Conservation (phyloP, 2,888 invertebrate genomes). For the Unio pictorum region DNA sequence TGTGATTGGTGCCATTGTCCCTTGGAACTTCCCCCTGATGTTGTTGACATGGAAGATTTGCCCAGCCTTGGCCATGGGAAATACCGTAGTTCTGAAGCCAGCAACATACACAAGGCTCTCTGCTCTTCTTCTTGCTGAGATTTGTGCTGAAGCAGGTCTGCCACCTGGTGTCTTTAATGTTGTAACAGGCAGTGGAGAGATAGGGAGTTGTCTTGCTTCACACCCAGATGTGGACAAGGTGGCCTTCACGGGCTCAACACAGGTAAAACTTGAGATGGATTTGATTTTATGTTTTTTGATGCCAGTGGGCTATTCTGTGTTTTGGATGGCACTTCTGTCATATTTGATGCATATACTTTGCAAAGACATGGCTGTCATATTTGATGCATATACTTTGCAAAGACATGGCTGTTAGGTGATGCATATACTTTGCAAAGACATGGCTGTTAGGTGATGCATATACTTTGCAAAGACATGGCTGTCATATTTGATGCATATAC, state of each 20-base stretch:
- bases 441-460: too few relatives aligned
- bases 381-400: too few relatives aligned
- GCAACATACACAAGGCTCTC: constrained; percentile 71
- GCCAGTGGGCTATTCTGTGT: too few relatives aligned
- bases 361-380: too few relatives aligned
- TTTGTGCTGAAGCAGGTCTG: constrained; percentile 74
- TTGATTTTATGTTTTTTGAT: not conserved
- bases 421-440: too few relatives aligned
- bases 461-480: too few relatives aligned
- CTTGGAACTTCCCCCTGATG: constrained; percentile 73
- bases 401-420: too few relatives aligned
- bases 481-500: too few relatives aligned
- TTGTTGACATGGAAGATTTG: constrained; percentile 73
- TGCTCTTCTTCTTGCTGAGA: constrained; percentile 72
- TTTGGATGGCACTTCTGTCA: too few relatives aligned
- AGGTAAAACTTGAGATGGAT: constrained; percentile 44
- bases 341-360: too few relatives aligned
- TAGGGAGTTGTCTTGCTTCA: constrained; percentile 66
- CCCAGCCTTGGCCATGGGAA: constrained; percentile 74
- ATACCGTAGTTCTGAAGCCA: constrained; percentile 73
- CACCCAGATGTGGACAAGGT: constrained; percentile 71
- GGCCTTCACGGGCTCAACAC: constrained; percentile 71
- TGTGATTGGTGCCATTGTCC: constrained; percentile 72
- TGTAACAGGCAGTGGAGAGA: constrained; percentile 68
- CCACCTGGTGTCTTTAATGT: constrained; percentile 73